Conservation (phyloP, 2,797 vertebrate species). For the Delichon dasypus region DNA sequence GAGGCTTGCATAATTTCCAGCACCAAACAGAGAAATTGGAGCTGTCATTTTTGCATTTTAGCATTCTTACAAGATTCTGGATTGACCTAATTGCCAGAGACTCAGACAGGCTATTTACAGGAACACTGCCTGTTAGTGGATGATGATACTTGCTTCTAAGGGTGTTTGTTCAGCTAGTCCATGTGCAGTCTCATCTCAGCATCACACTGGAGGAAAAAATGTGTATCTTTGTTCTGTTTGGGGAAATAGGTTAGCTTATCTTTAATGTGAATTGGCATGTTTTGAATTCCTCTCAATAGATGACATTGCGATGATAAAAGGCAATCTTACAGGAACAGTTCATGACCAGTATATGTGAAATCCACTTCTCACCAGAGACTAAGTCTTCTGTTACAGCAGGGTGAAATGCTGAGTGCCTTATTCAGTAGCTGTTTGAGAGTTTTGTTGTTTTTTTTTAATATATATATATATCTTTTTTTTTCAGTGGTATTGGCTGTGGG, state of each 20-base stretch:
- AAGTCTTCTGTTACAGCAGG: not conserved
- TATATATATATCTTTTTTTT: too few relatives aligned
- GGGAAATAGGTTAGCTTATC: slow-evolving; percentile 39
- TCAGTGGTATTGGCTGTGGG: not conserved
- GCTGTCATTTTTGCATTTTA: not conserved
- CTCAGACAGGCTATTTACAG: not conserved
- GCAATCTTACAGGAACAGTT: not conserved
- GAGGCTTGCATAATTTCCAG: slow-evolving; percentile 46
- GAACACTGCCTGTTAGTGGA: not conserved
- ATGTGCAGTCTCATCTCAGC: not conserved
- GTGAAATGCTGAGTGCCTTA: not conserved
- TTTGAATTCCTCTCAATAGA: slow-evolving; percentile 34
- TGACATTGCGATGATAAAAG: slow-evolving; percentile 2
- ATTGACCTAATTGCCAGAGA: not conserved
- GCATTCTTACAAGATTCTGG: not conserved
- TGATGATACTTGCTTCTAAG: not conserved
- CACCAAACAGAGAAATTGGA: not conserved
- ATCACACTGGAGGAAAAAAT: not conserved
- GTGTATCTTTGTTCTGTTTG: slow-evolving; percentile 20
- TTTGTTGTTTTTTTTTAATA: not conserved
- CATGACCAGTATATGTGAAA: not conserved
- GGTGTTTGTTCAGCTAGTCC: not conserved
- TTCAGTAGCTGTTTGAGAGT: not conserved
- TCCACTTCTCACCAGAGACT: not conserved
- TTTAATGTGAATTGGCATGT: slow-evolving; percentile 10